phyloP scores from a whole-genome alignment of 2,797 vertebrate species.

The Lepilemur ruficaudatus region DNA sequence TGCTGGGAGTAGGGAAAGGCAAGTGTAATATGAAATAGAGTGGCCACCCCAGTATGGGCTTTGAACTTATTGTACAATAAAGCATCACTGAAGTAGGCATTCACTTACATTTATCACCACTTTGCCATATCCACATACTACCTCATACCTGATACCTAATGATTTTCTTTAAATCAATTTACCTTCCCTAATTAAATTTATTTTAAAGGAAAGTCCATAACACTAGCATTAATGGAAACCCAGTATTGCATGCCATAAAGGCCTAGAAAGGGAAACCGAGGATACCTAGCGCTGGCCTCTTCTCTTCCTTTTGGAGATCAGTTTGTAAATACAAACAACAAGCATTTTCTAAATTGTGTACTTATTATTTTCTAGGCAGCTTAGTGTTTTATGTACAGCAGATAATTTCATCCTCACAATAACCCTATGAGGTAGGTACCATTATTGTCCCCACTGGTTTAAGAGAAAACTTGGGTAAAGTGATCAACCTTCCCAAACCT shows the following conservation, averaged over 20 bases:
- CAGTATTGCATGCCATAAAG: background rate
- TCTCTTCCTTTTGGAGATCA: background rate
- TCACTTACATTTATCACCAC: background rate
- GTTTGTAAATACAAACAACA: background rate
- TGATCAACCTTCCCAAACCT: background rate
- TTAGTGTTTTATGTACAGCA: background rate
- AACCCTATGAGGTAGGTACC: background rate
- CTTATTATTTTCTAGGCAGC: background rate
- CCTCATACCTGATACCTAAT: background rate
- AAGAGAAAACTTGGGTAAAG: background rate
- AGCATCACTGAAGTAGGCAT: background rate
- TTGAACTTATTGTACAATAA: background rate
- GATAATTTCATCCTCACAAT: background rate
- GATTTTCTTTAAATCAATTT: constrained; percentile 14
- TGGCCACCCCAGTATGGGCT: background rate
- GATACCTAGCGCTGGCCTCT: background rate
- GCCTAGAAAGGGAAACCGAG: background rate
- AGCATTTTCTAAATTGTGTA: background rate
- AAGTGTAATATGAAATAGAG: background rate
- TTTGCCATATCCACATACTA: background rate
- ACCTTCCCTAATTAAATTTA: background rate
- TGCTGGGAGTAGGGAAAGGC: background rate
- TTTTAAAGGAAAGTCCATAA: constrained; percentile 38
- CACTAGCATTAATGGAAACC: background rate
- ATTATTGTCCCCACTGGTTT: background rate